phyloP scores from a whole-genome alignment of 2,888 invertebrate genomes.

The Synergus laeviventris region DNA sequence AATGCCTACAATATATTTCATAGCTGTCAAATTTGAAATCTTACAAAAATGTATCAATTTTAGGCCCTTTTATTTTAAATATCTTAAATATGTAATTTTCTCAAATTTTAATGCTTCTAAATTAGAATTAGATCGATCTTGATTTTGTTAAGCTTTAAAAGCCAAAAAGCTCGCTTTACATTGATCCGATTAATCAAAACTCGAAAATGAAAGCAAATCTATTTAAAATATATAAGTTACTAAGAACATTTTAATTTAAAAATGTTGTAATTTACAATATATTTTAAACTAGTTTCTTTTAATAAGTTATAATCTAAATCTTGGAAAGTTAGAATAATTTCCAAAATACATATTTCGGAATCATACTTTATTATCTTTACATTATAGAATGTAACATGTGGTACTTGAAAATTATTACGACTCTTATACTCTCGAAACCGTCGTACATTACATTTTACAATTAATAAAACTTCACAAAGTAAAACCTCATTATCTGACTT shows the following conservation, averaged over 20 bases:
- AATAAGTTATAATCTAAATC: slow-evolving; percentile 7
- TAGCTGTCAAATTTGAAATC: background rate
- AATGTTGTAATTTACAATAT: background rate
- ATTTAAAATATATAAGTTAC: background rate
- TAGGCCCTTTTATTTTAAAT: background rate
- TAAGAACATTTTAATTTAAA: background rate
- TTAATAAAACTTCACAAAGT: background rate
- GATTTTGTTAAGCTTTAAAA: no score
- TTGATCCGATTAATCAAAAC: background rate
- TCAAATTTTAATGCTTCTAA: background rate
- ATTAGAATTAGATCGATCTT: background rate
- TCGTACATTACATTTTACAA: slow-evolving; percentile 7
- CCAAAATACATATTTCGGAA: slow-evolving; percentile 2
- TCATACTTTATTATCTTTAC: background rate
- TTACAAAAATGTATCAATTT: background rate
- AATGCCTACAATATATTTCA: no score
- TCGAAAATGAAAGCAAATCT: background rate
- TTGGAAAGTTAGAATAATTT: slow-evolving; percentile 1
- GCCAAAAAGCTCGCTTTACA: no score
- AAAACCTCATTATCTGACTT: background rate
- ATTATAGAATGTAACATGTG: background rate
- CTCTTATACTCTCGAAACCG: background rate
- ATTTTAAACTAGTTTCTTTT: background rate
- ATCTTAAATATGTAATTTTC: background rate
- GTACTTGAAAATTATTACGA: background rate